Conservation (phyloP, 1,140 invertebrate genomes). For the Lamellibrachia luymesi region DNA sequence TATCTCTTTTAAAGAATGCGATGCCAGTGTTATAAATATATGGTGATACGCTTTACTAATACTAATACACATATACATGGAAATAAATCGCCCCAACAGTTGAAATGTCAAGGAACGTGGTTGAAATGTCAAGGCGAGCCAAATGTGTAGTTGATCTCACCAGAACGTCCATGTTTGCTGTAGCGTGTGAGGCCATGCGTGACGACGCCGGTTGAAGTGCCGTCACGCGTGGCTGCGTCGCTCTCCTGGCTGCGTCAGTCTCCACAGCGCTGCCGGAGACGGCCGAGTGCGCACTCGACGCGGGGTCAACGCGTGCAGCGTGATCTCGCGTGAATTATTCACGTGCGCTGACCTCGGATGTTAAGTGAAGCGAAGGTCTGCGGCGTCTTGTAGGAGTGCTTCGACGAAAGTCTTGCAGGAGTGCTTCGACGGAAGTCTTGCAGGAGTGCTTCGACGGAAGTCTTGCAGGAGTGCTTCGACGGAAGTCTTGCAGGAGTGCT, state of each 20-base stretch:
- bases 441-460: too few relatives aligned
- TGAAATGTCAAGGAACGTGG: neutral
- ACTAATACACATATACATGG: too few relatives aligned
- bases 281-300: neutral
- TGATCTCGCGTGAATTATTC: conserved; percentile 4
- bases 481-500: neutral
- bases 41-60: too few relatives aligned
- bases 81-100: too few relatives aligned
- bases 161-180: neutral
- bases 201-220: neutral
- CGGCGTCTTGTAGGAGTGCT: neutral
- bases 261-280: neutral
- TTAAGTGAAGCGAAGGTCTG: neutral
- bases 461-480: neutral
- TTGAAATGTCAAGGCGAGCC: neutral
- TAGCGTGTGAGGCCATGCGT: neutral
- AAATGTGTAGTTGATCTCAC: neutral
- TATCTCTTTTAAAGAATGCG: too few relatives aligned
- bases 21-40: too few relatives aligned
- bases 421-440: too few relatives aligned
- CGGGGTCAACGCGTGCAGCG: neutral
- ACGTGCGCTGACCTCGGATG: neutral
- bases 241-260: neutral
- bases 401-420: neutral
- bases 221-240: neutral